These are phyloP conservation scores for Pseudorhiza aurosa DNA, from an alignment of 30 jellyfish, hydroid and myxozoan species.

Conservation along the genomic window DNA sequence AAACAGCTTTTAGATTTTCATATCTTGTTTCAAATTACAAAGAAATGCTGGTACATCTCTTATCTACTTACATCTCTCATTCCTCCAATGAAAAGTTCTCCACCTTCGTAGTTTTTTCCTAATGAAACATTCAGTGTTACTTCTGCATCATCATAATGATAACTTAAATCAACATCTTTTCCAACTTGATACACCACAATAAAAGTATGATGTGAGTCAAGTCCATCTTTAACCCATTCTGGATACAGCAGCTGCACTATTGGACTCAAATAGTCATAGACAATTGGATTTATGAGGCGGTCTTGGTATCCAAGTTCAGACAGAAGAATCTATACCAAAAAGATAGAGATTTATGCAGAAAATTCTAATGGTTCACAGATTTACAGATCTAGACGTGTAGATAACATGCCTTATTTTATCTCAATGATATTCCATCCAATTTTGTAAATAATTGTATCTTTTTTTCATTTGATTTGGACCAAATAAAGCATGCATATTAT, in stretches of 20 bases:
- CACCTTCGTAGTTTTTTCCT: slow-evolving; percentile 67
- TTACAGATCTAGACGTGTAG: no score
- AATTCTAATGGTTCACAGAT: neutral
- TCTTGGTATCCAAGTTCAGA: slow-evolving; percentile 84
- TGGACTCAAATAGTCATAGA: slow-evolving; percentile 60
- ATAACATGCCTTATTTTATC: no score
- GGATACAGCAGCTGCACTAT: slow-evolving; percentile 75
- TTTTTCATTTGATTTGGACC: no score
- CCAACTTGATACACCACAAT: slow-evolving; percentile 72
- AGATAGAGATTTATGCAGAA: neutral
- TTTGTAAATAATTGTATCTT: no score
- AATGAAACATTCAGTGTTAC: slow-evolving; percentile 80
- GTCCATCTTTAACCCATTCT: slow-evolving; percentile 77
- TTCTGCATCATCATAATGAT: slow-evolving; percentile 93
- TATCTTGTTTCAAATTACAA: no score
- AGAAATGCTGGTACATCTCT: no score
- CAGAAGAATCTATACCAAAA: slow-evolving; percentile 52
- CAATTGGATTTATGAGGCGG: slow-evolving; percentile 57
- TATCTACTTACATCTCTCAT: slow-evolving; percentile 80
- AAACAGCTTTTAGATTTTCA: no score
- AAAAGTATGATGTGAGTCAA: slow-evolving; percentile 86
- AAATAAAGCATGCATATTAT: no score
- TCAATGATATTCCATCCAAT: no score
- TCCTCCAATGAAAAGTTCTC: slow-evolving; percentile 76
- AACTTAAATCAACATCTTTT: slow-evolving; percentile 75